Base-by-base conservation (phyloP, 2,888 invertebrate species). In the Rhabditoides inermis region DNA sequence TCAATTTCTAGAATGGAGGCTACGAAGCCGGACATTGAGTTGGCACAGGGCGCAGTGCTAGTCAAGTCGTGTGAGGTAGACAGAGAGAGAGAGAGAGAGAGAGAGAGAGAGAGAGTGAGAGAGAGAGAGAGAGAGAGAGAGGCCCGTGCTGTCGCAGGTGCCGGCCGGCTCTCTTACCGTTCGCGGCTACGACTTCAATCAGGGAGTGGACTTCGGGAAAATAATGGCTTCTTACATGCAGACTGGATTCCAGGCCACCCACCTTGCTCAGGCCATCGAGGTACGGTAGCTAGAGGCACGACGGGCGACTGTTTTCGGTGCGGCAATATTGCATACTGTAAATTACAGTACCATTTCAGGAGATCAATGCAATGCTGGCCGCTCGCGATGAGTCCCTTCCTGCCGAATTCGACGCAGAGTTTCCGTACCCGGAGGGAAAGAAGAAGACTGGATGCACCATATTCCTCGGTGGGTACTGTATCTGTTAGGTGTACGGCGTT, bases 221-320 rank as follows among this genome's bases (percentile, higher is more conserved):
- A 79, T 98, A 50, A 82, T 98, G 40, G 82, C 86, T 61, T 85
- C 86, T 27, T 98, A 87, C 77, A 77, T 82, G 28, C 81, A 83
- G 52, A 86, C 86, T 22, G 98, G 98, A n/a, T 95, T 98, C 79
- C 98, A 98, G 82, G 92, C 95, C 0, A 91, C 92, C 0, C 90
- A 86, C 81, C 87, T 95, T 77, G 92, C 90, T 0, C 80, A 85
- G 70, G 90, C 92, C 0, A 85, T 95, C 0, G 82, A 85, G 48
- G 92, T 94, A 83, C n/a, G n/a, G n/a, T n/a, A 28, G 12, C 70
- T 86, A 84, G 82, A 95, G 95, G 94, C 45, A 20, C 23, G 18
- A 27, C 40, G 40, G n/a, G n/a, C 15, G 40, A 40, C 40, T n/a
- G 7, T 20, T 18, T 18, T 18, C n/a, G 18, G 6, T 40, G 7